A percentile compares a stretch with the other conserved stretches of the same genome.
Conservation (phyloP, 2,797 vertebrate species). For the Sparus aurata region DNA sequence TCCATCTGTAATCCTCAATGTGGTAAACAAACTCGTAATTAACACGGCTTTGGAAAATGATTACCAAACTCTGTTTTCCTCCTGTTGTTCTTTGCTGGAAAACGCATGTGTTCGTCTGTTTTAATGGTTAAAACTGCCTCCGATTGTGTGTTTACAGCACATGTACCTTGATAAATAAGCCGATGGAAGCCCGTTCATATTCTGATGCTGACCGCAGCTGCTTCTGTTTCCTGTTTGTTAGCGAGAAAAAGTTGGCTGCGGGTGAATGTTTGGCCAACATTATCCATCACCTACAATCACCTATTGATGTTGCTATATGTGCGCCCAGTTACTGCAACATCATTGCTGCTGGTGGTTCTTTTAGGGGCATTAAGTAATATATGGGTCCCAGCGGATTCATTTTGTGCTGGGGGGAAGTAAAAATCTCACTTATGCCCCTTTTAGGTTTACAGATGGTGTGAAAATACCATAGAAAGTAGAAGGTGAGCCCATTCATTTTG, state of each 20-base stretch:
- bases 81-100: constrained; percentile 2
- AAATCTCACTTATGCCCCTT: constrained; percentile 47
- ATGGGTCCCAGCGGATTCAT: constrained; percentile 57
- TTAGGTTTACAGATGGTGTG: constrained; percentile 56
- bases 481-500: constrained; percentile 42
- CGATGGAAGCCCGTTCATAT: constrained; percentile 16
- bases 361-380: constrained; percentile 60
- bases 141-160: constrained; percentile 7
- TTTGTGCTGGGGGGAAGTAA: constrained; percentile 34
- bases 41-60: constrained; percentile 1
- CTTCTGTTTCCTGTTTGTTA: constrained; percentile 21
- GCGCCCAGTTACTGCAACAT: constrained; percentile 42
- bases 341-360: constrained; percentile 48
- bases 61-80: not conserved
- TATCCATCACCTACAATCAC: constrained; percentile 57
- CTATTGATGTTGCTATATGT: constrained; percentile 32
- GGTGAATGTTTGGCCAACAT: constrained; percentile 38
- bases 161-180: constrained; percentile 19
- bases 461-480: constrained; percentile 40
- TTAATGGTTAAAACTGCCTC: constrained; percentile 14
- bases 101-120: not conserved
- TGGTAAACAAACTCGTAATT: constrained; percentile 35
- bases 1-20: constrained; percentile 31
- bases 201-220: constrained; percentile 1
- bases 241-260: constrained; percentile 20